Evolutionary conservation across 2,888 invertebrate species (phyloP).

Genomic region (Ariolimax columbianus): DNA sequence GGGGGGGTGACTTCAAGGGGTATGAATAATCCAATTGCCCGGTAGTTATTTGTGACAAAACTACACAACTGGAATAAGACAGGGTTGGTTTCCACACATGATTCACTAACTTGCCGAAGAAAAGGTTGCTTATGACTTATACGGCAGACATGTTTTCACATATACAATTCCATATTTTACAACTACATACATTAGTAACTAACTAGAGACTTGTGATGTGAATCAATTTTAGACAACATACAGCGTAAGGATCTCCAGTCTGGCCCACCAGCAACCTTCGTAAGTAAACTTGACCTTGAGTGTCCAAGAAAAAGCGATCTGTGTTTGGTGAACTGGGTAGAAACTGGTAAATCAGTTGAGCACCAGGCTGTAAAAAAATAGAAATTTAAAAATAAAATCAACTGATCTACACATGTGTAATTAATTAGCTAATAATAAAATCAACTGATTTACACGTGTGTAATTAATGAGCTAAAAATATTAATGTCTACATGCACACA

Average conservation of each 20-base stretch:
- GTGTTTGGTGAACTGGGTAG: slow-evolving; percentile 35
- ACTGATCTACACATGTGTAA: not conserved
- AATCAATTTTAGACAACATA: slow-evolving; percentile 51
- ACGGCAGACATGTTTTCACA: no score
- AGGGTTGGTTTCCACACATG: no score
- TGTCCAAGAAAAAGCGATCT: slow-evolving; percentile 58
- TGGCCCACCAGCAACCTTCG: slow-evolving; percentile 57
- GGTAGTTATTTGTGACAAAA: no score
- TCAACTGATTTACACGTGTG: no score
- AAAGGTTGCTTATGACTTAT: no score
- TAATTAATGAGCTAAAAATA: no score
- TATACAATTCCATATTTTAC: not conserved
- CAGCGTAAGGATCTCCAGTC: slow-evolving; percentile 57
- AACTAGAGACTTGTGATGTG: not conserved
- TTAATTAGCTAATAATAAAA: no score
- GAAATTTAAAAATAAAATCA: not conserved
- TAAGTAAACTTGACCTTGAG: slow-evolving; percentile 60
- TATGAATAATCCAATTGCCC: no score
- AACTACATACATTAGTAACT: not conserved
- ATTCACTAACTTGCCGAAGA: no score
- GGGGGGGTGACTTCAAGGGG: no score
- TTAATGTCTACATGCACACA: no score
- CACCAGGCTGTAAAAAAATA: slow-evolving; percentile 40
- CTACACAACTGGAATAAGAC: no score
- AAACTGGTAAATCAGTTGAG: slow-evolving; percentile 52